Conservation (phyloP, 2,888 invertebrate genomes). For the Lissonota sp. region DNA sequence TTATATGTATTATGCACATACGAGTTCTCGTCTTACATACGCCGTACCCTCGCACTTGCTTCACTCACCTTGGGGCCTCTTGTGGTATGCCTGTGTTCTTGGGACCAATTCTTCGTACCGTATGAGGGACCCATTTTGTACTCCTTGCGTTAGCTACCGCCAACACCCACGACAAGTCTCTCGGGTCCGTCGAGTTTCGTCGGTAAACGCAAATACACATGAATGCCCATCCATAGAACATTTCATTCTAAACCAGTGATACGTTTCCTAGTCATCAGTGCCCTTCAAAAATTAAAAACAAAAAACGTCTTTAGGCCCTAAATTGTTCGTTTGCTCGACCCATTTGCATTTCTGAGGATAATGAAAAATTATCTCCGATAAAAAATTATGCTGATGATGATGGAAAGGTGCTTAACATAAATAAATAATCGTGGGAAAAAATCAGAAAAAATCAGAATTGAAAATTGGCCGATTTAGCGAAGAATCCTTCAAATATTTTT, state of each 20-base stretch:
- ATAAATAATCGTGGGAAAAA: too few species aligned
- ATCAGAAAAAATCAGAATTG: too few species aligned
- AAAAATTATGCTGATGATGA: too few species aligned
- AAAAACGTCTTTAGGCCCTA: too few species aligned
- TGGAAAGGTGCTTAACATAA: too few species aligned
- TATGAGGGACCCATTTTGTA: conserved; percentile 29
- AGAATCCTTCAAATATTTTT: conserved; percentile 6
- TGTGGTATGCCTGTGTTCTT: conserved; percentile 14
- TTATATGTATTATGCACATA: too few species aligned
- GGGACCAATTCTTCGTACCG: conserved; percentile 30
- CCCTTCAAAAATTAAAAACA: too few species aligned
- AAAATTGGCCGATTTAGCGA: neutral
- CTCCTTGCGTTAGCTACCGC: conserved; percentile 30
- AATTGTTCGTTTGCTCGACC: too few species aligned
- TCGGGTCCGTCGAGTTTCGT: conserved; percentile 46
- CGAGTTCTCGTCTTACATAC: neutral
- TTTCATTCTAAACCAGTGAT: too few species aligned
- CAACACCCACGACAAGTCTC: conserved; percentile 56
- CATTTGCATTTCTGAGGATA: too few species aligned
- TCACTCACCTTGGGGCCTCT: conserved; percentile 48
- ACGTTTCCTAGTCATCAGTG: too few species aligned
- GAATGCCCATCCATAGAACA: neutral
- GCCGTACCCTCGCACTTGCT: conserved; percentile 55
- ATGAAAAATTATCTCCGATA: too few species aligned
- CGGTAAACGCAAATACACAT: conserved; percentile 27